Base-by-base conservation (phyloP, 2,888 invertebrate species). In the Tiliacea aurago region DNA sequence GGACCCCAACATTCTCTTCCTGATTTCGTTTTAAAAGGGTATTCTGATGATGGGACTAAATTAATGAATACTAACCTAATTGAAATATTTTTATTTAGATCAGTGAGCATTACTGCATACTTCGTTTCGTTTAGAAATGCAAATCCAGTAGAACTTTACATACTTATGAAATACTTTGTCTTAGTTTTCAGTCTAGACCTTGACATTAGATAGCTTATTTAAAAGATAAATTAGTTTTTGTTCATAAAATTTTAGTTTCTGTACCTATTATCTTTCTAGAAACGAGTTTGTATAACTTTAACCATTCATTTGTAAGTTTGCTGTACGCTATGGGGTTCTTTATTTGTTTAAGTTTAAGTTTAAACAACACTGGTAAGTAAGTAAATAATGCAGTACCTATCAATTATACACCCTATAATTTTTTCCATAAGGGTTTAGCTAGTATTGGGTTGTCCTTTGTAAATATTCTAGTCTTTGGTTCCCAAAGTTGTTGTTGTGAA, bases 191-290 rank as follows among this genome's bases (percentile, higher is more conserved):
- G 49, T 61, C 3, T 4, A 58, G 37, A 67, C 79, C 79, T 82
- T 79, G 79, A 77, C 70, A 59, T 70, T 69, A 53, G 33, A 65
- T 41, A 76, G 59, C 53, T 67, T 59, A 28, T 68, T 63, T 58
- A 37, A 37, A 79, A 70, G 53, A 66, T 65, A 78, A 67, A 67
- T 80, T 62, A 72, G 33, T 70, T 74, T 61, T 6, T 43, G 18
- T 70, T 58, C 9, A 51, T 6, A 65, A 65, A 66, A 55, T 66
- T 77, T 56, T n/a, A 45, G 15, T 58, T 45, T 11, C 15, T n/a
- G 62, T 69, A 55, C 4, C 15, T 65, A 28, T 51, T 66, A 20
- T 47, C n/a, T 43, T 47, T 53, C 45, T 51, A 20, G 43, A 37
- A 72, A 62, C 13, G 49, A n/a, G 43, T 64, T 61, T 33, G 20